Conservation (phyloP, 1,140 invertebrate species). For the Drosophila rufa region DNA sequence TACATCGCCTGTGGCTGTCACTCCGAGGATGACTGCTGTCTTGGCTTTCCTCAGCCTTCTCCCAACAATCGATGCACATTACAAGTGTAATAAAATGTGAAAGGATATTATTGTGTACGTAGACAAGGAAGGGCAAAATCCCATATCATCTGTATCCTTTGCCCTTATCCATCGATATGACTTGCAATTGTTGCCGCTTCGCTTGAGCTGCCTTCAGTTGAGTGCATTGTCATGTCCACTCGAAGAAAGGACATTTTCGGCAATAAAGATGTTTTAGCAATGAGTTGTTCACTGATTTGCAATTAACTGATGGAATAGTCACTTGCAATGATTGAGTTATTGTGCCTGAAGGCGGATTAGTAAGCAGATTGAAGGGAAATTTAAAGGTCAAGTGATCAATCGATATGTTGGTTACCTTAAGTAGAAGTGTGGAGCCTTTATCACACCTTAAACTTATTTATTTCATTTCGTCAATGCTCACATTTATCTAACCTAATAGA, state of each 20-base stretch:
- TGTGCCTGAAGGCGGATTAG: neutral
- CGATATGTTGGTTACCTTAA: neutral
- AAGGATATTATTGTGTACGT: slow-evolving; percentile 74
- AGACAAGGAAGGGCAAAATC: slow-evolving; percentile 10
- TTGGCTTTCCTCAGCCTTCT: slow-evolving; percentile 7
- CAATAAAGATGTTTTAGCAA: slow-evolving; percentile 18
- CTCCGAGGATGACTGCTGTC: slow-evolving; percentile 53
- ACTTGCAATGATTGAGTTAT: slow-evolving; percentile 23
- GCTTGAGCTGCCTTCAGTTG: slow-evolving; percentile 23
- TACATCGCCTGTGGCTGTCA: slow-evolving; percentile 64
- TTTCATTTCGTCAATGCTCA: neutral
- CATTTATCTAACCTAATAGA: no score
- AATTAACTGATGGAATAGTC: slow-evolving; percentile 35
- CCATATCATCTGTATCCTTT: slow-evolving; percentile 29
- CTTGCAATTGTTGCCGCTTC: slow-evolving; percentile 43
- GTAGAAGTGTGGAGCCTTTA: neutral
- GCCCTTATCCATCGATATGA: slow-evolving; percentile 14
- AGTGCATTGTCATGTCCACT: slow-evolving; percentile 42
- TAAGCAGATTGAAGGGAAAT: neutral
- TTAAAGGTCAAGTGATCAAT: slow-evolving; percentile 2
- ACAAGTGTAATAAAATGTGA: slow-evolving; percentile 83
- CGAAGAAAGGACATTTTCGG: slow-evolving; percentile 18
- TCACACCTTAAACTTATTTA: neutral
- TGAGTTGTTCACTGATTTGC: slow-evolving; percentile 16
- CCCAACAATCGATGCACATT: slow-evolving; percentile 74